Conservation (phyloP, 2,888 invertebrate genomes). For the Nephrocerus scutellatus region DNA sequence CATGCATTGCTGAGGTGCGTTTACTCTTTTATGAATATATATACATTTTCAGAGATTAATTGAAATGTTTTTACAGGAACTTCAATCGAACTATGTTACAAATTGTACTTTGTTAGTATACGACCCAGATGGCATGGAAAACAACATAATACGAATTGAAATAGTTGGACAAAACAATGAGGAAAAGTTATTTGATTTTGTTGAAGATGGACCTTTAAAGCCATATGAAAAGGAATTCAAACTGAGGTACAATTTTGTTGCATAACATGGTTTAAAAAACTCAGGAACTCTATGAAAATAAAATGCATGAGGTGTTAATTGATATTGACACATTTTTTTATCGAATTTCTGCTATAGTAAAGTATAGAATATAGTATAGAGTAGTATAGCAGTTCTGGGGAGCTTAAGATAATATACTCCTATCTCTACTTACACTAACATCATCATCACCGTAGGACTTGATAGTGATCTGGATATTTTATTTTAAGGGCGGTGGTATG, state of each 20-base stretch:
- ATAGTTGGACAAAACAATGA: slow-evolving; percentile 47
- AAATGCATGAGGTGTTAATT: too few species aligned
- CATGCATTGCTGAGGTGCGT: slow-evolving; percentile 49
- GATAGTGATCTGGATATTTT: too few species aligned
- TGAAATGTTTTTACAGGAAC: slow-evolving; percentile 40
- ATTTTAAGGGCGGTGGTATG: too few species aligned
- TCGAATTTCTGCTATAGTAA: background rate
- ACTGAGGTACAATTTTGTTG: slow-evolving; percentile 46
- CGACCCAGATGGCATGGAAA: slow-evolving; percentile 33
- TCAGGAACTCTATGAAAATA: background rate
- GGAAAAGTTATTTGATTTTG: slow-evolving; percentile 45
- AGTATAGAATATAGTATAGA: background rate
- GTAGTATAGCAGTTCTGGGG: too few species aligned
- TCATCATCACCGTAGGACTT: too few species aligned
- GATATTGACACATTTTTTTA: too few species aligned
- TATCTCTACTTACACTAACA: too few species aligned
- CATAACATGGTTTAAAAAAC: background rate
- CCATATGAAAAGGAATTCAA: slow-evolving; percentile 33
- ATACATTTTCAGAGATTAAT: background rate
- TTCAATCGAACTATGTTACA: slow-evolving; percentile 21
- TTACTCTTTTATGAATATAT: slow-evolving; percentile 1
- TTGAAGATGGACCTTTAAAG: slow-evolving; percentile 31
- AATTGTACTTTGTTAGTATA: slow-evolving; percentile 37
- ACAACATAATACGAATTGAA: slow-evolving; percentile 46
- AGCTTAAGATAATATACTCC: too few species aligned